These are phyloP conservation scores for Goniozus legneri DNA, from an alignment of 1,140 invertebrate genomes.

Conservation along the genomic window DNA sequence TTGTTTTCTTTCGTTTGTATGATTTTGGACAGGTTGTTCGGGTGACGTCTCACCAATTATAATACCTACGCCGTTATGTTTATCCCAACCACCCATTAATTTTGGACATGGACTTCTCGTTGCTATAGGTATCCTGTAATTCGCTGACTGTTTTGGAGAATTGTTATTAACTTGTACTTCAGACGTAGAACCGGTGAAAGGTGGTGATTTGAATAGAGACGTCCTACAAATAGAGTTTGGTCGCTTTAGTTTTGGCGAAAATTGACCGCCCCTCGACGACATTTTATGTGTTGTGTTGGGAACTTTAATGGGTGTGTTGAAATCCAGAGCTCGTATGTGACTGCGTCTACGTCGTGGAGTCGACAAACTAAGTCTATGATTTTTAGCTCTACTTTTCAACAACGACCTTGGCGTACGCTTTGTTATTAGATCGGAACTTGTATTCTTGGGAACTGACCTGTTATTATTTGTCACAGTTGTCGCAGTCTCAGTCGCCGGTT, in stretches of 20 bases:
- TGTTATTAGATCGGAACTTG: conserved; percentile 24
- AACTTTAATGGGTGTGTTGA: conserved; percentile 43
- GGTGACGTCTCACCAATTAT: conserved; percentile 36
- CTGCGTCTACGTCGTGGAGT: conserved; percentile 44
- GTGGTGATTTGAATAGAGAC: conserved; percentile 43
- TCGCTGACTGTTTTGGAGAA: conserved; percentile 14
- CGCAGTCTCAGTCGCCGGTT: background rate
- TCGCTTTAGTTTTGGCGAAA: conserved; percentile 13
- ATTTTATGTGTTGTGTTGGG: conserved; percentile 10
- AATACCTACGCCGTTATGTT: conserved; percentile 42
- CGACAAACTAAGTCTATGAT: conserved; percentile 47
- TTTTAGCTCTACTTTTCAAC: conserved; percentile 39
- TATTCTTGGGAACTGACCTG: background rate
- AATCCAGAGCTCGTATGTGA: conserved; percentile 49
- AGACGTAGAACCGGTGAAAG: conserved; percentile 7
- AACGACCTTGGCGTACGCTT: conserved; percentile 43
- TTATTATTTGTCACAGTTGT: background rate
- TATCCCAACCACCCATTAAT: conserved; percentile 46
- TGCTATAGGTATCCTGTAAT: conserved; percentile 31
- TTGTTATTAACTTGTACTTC: conserved; percentile 15
- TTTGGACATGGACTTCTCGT: conserved; percentile 44
- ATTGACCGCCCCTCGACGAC: conserved; percentile 6
- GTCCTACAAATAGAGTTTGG: conserved; percentile 31
- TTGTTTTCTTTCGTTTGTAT: background rate
- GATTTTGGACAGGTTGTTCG: background rate